Base-by-base conservation (phyloP, 2,888 invertebrate species). In the Marronus borbonicus region DNA sequence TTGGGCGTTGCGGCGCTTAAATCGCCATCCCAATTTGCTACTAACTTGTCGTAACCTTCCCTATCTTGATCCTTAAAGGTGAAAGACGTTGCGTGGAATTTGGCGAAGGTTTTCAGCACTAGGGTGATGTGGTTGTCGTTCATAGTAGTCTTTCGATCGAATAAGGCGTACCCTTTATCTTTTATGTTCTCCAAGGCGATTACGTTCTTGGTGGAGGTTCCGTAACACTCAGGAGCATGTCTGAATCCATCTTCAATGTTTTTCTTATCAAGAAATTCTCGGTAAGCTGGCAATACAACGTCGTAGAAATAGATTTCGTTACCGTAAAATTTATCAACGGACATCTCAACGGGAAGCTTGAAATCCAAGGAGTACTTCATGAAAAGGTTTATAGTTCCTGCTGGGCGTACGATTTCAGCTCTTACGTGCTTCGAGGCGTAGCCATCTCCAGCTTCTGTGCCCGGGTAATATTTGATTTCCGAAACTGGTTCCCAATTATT, bases 61-160 rank as follows among this genome's bases (percentile, higher is more conserved):
- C 91, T 90, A 3, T 90, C 86, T 80, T 92, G 90, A 78, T 92
- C 90, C 83, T 88, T 90, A 84, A 92, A 90, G 0, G 92, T 92
- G 76, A 92, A 89, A 0, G 92, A 91, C 3, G 92, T 79, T 0
- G 91, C 92, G 83, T 93, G 93, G 78, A 89, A 92, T 80, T 91
- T 88, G 0, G 88, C 89, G 24, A 90, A 80, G 44, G 85, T 84
- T 3, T 83, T 84, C 0, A 88, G 82, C 0, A 87, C 86, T 0
- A 84, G 80, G 0, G 82, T 80, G 0, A 88, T 88, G 72, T 88
- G 88, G 1, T 85, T 83, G 88, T 88, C 89, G 68, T 87, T 85
- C n/a, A 89, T 83, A 0, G 86, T 81, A 12, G 85, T 83, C 3
- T 87, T 84, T 76, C 89, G 86, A 58, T 88, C 85, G 44, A 84